Base-by-base conservation (phyloP, 1,140 invertebrate species). In the Drosophila lacertosa region DNA sequence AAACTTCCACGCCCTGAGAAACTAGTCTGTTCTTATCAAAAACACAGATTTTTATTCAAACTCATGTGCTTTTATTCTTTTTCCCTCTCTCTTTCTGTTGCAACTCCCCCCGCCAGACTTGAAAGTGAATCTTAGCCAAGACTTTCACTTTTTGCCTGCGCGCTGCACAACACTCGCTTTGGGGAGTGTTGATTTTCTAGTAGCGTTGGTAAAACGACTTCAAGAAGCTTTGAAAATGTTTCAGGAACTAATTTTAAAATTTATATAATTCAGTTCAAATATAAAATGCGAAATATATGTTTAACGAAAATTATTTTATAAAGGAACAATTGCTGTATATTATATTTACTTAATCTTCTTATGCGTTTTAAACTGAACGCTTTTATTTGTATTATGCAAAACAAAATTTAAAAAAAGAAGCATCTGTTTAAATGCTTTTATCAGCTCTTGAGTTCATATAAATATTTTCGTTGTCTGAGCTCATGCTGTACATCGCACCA, bases 61-160 rank as follows among this genome's bases (percentile, higher is more conserved):
- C 7, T 26, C n/a, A 47, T 20, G 7, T 39, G 5, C 11, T 9
- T 9, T 9, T 7, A 13, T 10, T 4, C 22, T 7, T 24, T 4
- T 6, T 10, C 22, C 22, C 13, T 22, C 7, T n/a, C 24, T 7
- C 13, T 13, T n/a, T 7, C 20, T 37, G 32, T 29, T 44, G 54
- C 35, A 29, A 29, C 26, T 26, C 7, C 5, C 1, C 24, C 7
- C 26, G 26, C 26, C n/a, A n/a, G n/a, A n/a, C n/a, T 37, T 39
- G 44, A 58, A 58, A 50, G 33, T 39, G 54, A 66, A 58, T 32
- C 24, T 50, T 24, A n/a, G 35, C 24, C 7, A 15, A 40, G 26
- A 37, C 65, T 68, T 68, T 62, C 57, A 68, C 57, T 68, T 62
- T 53, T 35, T 2, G 10, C 7, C 2, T 7, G 22, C 22, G 9